Evolutionary conservation across 2,113 vertebrate species (phyloP).

Genomic region (Anolis carolinensis): DNA sequence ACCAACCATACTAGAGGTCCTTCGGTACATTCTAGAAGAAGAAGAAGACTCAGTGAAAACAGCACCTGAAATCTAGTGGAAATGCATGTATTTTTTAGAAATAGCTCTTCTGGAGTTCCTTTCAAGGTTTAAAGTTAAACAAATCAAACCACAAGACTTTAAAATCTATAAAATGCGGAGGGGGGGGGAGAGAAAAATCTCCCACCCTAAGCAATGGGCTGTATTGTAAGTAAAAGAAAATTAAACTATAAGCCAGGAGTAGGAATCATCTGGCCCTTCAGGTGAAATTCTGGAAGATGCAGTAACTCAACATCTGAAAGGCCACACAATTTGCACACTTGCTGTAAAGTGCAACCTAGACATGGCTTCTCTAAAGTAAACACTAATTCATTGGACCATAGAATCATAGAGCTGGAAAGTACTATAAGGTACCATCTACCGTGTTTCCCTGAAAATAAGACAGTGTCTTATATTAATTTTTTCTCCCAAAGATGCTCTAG

Average conservation of each 20-base stretch:
- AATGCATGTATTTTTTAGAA: conserved; percentile 17
- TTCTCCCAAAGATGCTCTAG: too few relatives aligned
- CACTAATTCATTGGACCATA: neutral
- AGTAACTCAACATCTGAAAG: too few relatives aligned
- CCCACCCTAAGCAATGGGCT: too few relatives aligned
- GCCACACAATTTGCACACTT: too few relatives aligned
- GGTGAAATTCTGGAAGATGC: too few relatives aligned
- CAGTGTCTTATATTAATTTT: too few relatives aligned
- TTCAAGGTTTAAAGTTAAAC: neutral
- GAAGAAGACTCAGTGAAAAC: conserved; percentile 47
- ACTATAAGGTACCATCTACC: too few relatives aligned
- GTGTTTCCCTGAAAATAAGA: too few relatives aligned
- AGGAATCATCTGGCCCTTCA: too few relatives aligned
- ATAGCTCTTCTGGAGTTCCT: neutral
- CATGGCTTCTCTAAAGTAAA: neutral
- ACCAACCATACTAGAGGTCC: conserved; percentile 93
- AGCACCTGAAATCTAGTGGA: conserved; percentile 2
- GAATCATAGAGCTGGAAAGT: too few relatives aligned
- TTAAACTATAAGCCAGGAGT: neutral
- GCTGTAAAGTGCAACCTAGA: neutral
- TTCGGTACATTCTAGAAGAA: conserved; percentile 93
- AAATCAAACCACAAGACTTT: neutral
- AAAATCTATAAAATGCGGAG: neutral
- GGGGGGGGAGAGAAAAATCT: neutral
- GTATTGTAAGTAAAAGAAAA: neutral